Evolutionary conservation across 2,113 vertebrate species (phyloP), one percentile per base, ranked within the genome.

Genomic region (Centropristis striata): DNA sequence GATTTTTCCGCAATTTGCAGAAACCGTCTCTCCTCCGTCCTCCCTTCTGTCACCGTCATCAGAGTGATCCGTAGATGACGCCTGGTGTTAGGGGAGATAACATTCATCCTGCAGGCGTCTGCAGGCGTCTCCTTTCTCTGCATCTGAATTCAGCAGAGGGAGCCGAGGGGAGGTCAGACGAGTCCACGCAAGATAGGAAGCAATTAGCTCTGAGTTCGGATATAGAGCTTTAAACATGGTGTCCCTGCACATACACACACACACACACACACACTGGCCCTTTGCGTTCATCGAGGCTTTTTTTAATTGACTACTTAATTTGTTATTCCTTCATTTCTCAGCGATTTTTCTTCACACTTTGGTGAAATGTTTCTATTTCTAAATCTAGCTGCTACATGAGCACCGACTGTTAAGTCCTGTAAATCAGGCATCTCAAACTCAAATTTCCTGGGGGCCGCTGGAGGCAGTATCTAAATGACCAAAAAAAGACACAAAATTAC

Each of bases 131-230:
- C n/a, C 25, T 25, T 21, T 4, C n/a, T n/a, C 46, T 39, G 46
- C 15, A 15, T 67, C 42, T 51, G 49, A 72, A 69, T 57, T 73
- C 55, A 42, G 0, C 54, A 15, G 32, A 72, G 51, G 46, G 59
- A 61, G 32, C 53, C 41, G 47, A 49, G 58, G 53, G 53, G 72
- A 58, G 84, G 74, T 78, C 75, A 55, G 58, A 59, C 16, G 28
- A 78, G 64, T 72, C 58, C 46, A 14, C 51, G 16, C 28, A 70
- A 71, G 64, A 82, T 27, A 70, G 70, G 32, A 82, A 71, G 70
- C 75, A 78, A 86, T 86, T 82, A 86, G 59, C 60, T 66, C 18
- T 13, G 39, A 78, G 79, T 78, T 78, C 5, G 46, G 53, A 66
- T 82, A 55, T 75, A 2, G 8, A 75, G 70, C 66, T 78, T 75